A percentile compares a stretch with the other conserved stretches of the same genome.
phyloP scores from a whole-genome alignment of 2,888 invertebrate genomes.

The Xestia rhomboidea region DNA sequence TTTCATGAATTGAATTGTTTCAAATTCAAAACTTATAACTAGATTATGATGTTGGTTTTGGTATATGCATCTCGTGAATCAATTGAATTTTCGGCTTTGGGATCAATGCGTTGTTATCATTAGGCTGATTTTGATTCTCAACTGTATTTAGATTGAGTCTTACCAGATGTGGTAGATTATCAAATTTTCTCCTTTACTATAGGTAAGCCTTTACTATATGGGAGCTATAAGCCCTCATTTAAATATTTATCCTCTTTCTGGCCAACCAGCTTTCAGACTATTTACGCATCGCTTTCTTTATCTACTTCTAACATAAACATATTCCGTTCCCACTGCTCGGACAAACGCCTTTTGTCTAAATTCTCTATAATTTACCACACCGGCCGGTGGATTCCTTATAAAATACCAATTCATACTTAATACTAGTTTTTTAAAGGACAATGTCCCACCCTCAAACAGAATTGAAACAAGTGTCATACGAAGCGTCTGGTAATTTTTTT shows the following conservation, averaged over 20 bases:
- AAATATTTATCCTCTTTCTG: background rate
- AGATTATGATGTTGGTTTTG: constrained; percentile 4
- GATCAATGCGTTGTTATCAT: background rate
- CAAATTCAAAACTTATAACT: constrained; percentile 28
- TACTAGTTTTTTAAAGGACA: background rate
- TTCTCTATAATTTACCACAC: background rate
- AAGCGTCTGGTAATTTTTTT: background rate
- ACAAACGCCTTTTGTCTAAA: background rate
- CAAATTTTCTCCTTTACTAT: too few species aligned
- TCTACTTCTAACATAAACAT: background rate
- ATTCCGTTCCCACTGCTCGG: background rate
- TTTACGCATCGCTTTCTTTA: background rate
- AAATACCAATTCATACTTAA: background rate
- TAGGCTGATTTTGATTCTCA: background rate
- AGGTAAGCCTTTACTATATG: too few species aligned
- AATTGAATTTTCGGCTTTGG: background rate
- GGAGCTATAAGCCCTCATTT: background rate
- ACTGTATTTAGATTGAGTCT: background rate
- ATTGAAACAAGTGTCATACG: too few species aligned
- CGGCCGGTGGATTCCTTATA: background rate
- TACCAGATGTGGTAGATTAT: constrained; percentile 7
- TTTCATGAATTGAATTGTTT: constrained; percentile 52
- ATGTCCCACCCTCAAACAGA: too few species aligned
- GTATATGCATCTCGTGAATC: constrained; percentile 1
- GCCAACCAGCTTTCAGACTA: background rate